These are phyloP conservation scores for Hypomecis punctinalis DNA, from an alignment of 2,888 invertebrate genomes.

Conservation along the genomic window DNA sequence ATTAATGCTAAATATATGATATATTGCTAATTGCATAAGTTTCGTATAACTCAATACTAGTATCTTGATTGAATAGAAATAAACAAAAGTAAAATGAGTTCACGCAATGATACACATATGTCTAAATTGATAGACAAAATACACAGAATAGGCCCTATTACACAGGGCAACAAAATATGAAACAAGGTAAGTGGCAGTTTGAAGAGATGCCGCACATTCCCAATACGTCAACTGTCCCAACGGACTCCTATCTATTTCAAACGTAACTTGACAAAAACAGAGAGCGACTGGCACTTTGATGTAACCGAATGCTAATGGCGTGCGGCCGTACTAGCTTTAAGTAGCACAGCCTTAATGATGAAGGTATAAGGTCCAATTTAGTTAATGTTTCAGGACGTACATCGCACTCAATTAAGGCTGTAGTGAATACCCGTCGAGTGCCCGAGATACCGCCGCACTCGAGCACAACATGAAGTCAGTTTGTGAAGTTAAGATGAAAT, in stretches of 20 bases:
- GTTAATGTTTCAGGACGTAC: slow-evolving; percentile 33
- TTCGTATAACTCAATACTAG: no score
- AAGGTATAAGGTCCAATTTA: slow-evolving; percentile 35
- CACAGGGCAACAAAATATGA: not conserved
- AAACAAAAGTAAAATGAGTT: not conserved
- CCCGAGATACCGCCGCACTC: slow-evolving; percentile 35
- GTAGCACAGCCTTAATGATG: slow-evolving; percentile 19
- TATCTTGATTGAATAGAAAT: no score
- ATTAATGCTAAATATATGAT: no score
- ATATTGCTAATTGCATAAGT: no score
- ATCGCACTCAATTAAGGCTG: slow-evolving; percentile 56
- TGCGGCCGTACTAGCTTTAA: slow-evolving; percentile 26
- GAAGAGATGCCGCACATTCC: slow-evolving; percentile 15
- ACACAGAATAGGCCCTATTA: no score
- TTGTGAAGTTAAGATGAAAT: not conserved
- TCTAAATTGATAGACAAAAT: not conserved
- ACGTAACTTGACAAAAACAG: slow-evolving; percentile 37
- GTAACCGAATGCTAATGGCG: slow-evolving; percentile 51
- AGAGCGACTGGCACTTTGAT: slow-evolving; percentile 39
- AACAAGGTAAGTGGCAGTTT: slow-evolving; percentile 1
- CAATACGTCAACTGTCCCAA: slow-evolving; percentile 26
- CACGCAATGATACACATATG: no score
- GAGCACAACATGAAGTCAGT: slow-evolving; percentile 7
- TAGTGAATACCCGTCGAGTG: slow-evolving; percentile 45
- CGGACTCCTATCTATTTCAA: slow-evolving; percentile 29